Evolutionary conservation across 1,140 invertebrate species (phyloP).

Genomic region (Calephelis nemesis): DNA sequence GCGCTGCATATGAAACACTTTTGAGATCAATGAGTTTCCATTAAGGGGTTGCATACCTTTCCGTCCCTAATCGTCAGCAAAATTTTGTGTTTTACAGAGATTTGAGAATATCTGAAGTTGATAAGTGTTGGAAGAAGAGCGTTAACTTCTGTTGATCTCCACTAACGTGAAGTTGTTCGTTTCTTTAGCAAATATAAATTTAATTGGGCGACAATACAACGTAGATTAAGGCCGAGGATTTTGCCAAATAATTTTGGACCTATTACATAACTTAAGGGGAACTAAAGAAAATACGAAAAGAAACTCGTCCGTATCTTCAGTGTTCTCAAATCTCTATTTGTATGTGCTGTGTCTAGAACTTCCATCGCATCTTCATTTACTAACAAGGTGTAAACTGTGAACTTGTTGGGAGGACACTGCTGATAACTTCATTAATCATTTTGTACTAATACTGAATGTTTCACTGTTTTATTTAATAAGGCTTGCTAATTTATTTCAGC

Average conservation of each 20-base stretch:
- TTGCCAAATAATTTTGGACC: constrained; percentile 1
- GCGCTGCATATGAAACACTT: not conserved
- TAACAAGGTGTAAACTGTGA: too few relatives aligned
- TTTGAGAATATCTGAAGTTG: not conserved
- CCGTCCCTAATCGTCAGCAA: too few relatives aligned
- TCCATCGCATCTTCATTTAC: too few relatives aligned
- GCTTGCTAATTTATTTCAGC: too few relatives aligned
- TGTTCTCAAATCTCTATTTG: too few relatives aligned
- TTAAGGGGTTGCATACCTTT: not conserved
- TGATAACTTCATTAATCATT: too few relatives aligned
- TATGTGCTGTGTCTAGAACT: too few relatives aligned
- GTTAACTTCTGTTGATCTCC: not conserved
- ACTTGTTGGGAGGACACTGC: too few relatives aligned
- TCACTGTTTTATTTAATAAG: too few relatives aligned
- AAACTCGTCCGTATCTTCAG: too few relatives aligned
- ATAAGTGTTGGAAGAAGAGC: not conserved
- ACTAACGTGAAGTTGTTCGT: not conserved
- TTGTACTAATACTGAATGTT: too few relatives aligned
- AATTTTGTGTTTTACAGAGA: not conserved
- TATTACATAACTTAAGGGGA: not conserved
- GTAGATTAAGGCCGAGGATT: not conserved
- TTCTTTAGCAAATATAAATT: not conserved
- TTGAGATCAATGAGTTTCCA: not conserved
- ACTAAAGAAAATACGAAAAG: too few relatives aligned
- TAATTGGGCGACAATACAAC: constrained; percentile 1